Base-by-base conservation (phyloP, 2,113 vertebrate genomes). In the Silurus asotus region DNA sequence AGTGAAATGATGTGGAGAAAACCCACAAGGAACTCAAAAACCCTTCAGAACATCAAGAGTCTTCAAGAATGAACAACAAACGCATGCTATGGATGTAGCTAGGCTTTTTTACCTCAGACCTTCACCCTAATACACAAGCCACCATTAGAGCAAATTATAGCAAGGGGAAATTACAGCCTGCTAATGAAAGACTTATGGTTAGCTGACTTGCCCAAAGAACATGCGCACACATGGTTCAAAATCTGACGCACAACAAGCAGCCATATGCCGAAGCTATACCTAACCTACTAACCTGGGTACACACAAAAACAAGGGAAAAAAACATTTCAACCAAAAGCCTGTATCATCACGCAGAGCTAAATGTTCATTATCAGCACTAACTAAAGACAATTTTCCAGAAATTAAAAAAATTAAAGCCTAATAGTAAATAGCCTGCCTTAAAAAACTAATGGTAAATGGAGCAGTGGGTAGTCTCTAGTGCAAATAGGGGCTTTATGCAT, bases 81-180 rank as follows among this genome's bases (percentile, higher is more conserved):
- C 51, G 65, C n/a, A 78, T 55, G 2, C 56, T 83, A 55, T 61
- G 70, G 9, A 81, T 51, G 72, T 56, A 82, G 84, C 53, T n/a
- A 55, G 28, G 51, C 48, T 67, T 37, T 37, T 75, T 80, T 83
- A 67, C 61, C 51, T 86, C 74, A 83, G 55, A 81, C 76, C 84
- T 70, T n/a, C 64, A 72, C 77, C 77, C 83, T 86, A 48, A 59
- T 70, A 76, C 74, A 75, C 83, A 77, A 56, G 23, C 85, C 65
- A 28, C 56, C 65, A 75, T 75, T 56, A 64, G 48, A 13, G 19
- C n/a, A 61, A 86, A 86, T 86, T 81, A 81, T 49, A 81, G 67
- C 77, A 61, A 48, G 28, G 10, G 13, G 11, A 89, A 87, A 89
- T 87, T 87, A 84, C 48, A 82, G 85, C 62, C 77, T 87, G 69